Evolutionary conservation across 1,140 invertebrate species (phyloP).

Genomic region (Druon quercuslanigerum): DNA sequence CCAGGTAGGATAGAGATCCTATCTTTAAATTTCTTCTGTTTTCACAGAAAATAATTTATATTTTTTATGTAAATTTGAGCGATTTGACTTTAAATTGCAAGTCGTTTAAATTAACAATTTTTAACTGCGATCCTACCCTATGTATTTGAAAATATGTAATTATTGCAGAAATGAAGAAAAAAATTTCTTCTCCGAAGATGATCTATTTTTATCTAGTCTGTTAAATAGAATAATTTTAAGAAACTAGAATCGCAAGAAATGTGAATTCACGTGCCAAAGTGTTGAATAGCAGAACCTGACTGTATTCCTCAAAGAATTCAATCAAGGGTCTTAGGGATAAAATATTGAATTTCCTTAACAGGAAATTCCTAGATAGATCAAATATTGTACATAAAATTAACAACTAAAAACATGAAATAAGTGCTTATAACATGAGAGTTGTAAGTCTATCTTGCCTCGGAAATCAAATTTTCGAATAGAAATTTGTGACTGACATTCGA

Average conservation of each 20-base stretch:
- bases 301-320: constrained; percentile 4
- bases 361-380: constrained; percentile 3
- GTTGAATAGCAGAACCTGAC: constrained; percentile 39
- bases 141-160: constrained; percentile 49
- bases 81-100: too few species aligned
- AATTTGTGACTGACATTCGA: not conserved
- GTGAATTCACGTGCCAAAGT: constrained; percentile 75
- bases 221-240: constrained; percentile 39
- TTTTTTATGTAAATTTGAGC: too few species aligned
- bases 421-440: not conserved
- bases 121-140: constrained; percentile 41
- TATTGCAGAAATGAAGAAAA: constrained; percentile 34
- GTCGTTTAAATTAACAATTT: constrained; percentile 3
- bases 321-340: not conserved
- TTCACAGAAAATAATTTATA: too few species aligned
- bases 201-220: not conserved
- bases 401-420: not conserved
- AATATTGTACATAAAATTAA: not conserved
- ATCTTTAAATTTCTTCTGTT: too few species aligned
- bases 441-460: not conserved
- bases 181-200: constrained; percentile 45
- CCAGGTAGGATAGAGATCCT: too few species aligned
- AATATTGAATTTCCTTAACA: not conserved
- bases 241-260: constrained; percentile 50
- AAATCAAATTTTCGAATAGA: not conserved